phyloP scores from a whole-genome alignment of 2,113 vertebrate genomes.

The Pelusios castaneus region DNA sequence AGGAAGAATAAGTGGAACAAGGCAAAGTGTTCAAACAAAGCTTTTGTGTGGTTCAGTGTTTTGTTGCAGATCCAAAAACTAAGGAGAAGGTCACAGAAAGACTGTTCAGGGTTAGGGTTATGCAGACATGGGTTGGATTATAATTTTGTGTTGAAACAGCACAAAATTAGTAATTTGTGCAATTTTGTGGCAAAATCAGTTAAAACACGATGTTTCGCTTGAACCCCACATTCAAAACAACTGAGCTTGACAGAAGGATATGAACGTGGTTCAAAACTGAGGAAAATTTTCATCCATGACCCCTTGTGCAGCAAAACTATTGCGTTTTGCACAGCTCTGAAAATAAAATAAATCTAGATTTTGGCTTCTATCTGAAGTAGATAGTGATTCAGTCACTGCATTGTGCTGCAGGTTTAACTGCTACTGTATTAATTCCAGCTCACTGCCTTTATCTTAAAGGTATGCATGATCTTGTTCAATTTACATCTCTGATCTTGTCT shows the following conservation, averaged over 20 bases:
- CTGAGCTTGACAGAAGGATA: background rate
- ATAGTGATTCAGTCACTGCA: background rate
- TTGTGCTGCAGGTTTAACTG: background rate
- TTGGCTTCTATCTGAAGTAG: background rate
- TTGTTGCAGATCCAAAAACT: accelerated
- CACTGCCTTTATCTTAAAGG: background rate
- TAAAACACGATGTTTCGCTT: background rate
- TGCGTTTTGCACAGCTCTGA: background rate
- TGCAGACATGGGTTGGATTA: background rate
- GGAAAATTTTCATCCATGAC: background rate
- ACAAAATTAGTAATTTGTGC: background rate
- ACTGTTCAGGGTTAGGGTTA: background rate
- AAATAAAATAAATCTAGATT: background rate
- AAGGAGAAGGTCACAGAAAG: background rate
- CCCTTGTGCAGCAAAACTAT: background rate
- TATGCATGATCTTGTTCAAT: background rate
- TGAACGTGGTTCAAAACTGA: background rate
- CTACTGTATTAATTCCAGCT: background rate
- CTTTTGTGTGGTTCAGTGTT: background rate
- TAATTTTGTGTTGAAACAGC: background rate
- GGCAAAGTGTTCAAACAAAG: accelerated
- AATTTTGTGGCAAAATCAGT: background rate
- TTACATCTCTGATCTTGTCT: background rate
- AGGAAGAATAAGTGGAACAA: background rate
- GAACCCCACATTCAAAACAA: background rate